Evolutionary conservation across 2,888 invertebrate species (phyloP), one percentile per base, ranked within the genome.

Genomic region (Caenorhabditis plicata): DNA sequence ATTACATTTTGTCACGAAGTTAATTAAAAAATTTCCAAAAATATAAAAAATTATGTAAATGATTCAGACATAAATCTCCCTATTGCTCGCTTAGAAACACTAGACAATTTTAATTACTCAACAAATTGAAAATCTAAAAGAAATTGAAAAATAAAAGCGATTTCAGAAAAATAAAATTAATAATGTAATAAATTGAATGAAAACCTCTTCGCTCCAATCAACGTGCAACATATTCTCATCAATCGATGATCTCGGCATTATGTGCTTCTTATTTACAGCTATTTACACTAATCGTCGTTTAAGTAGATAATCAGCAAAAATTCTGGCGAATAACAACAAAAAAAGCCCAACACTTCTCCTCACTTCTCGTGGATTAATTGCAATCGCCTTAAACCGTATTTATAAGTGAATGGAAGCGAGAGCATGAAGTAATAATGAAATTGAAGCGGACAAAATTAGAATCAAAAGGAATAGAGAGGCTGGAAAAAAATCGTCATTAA

Each of bases 181-280:
- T 40, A 13, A 9, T 17, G 5, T 7, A n/a, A n/a, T n/a, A n/a
- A n/a, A n/a, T n/a, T n/a, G n/a, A n/a, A n/a, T n/a, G n/a, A n/a
- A n/a, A 44, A 61, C 62, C 52, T 62, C 55, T 52, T 62, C 62
- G 25, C 36, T 48, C 62, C 62, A 62, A 39, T 62, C 62, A 36
- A 62, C 62, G 39, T 62, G 62, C 4, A 62, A 52, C 62, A 62
- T 62, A 38, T 55, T 55, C 26, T 55, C 54, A 49, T 61, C 60
- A 40, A 61, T 51, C 9, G 60, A 60, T n/a, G 60, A 60, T 17
- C 60, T 44, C n/a, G 60, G 60, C 53, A 53, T 53, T 43, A 8
- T 45, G 29, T 27, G 38, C 20, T 22, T 22, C 15, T 25, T 3
- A 13, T 23, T 39, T 23, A 8, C 23, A 8, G 23, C 33, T 9